Evolutionary conservation across 2,113 vertebrate species (phyloP), one percentile per base, ranked within the genome.

Genomic region (Tylochromis polylepis): DNA sequence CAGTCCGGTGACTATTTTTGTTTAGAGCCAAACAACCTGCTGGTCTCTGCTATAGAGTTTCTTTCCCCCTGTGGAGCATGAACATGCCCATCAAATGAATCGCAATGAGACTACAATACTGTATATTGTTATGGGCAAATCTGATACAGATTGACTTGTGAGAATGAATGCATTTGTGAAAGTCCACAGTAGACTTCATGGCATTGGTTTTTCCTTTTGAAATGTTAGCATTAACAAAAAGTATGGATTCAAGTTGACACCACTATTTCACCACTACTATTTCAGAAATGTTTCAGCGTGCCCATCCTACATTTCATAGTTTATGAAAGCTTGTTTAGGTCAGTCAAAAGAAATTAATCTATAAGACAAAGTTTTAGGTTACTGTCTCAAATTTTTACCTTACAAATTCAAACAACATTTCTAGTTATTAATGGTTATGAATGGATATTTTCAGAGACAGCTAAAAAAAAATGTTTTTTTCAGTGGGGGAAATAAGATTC

Each of bases 401-500:
- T 9, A 43, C 11, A 12, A 43, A 43, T 14, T 43, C 12, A 14
- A 41, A 11, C 36, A 36, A 36, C 8, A 36, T 36, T 9, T 36
- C 36, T 36, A 9, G 36, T 2, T 36, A 9, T 38, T 38, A 38
- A 3, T 0, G 4, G 31, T 38, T 65, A 38, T 65, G 36, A 38
- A 38, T 34, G 34, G 34, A 34, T 34, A 34, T 34, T 34, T 34
- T 34, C 34, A 34, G 34, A 34, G 34, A 34, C 34, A 65, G 18
- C 2, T n/a, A n/a, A n/a, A n/a, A 65, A 8, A 22, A 41, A 41
- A 0, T 38, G 20, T 67, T 65, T 65, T 60, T 2, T 12, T 0
- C 20, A 67, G 62, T 22, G 20, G 34, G 34, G 34, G 34, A 67
- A 67, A 67, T 67, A 41, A 22, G 20, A 67, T 41, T 67, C 34